phyloP scores from a whole-genome alignment of 2,797 vertebrate genomes.

The Distichodus sexfasciatus region DNA sequence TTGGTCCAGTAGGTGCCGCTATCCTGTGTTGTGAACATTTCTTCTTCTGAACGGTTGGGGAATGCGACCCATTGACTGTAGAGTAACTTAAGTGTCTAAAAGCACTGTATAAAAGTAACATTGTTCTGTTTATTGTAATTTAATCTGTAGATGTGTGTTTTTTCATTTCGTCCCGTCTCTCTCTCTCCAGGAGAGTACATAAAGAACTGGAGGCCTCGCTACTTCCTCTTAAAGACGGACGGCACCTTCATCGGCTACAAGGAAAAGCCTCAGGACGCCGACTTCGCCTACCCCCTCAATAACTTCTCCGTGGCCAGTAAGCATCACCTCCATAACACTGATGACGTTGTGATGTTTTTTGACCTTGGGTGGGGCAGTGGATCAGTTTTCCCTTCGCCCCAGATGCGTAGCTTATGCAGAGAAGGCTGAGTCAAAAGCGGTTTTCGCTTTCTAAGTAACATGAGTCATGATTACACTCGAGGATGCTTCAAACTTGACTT shows the following conservation, averaged over 20 bases:
- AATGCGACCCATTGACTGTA: no score
- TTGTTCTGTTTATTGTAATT: background rate
- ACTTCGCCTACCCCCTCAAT: conserved; percentile 97
- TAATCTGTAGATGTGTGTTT: background rate
- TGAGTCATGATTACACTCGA: background rate
- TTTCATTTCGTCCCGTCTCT: conserved; percentile 1
- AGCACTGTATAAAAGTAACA: no score
- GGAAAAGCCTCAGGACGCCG: conserved; percentile 98
- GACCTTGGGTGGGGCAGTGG: no score
- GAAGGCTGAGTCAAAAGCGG: background rate
- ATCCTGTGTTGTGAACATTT: no score
- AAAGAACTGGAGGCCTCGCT: conserved; percentile 97
- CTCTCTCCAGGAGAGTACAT: conserved; percentile 89
- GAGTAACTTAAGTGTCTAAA: no score
- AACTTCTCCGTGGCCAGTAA: conserved; percentile 98
- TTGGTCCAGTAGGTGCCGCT: no score
- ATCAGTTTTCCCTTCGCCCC: background rate
- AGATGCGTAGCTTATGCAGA: background rate
- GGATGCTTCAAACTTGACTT: background rate
- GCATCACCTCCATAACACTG: conserved; percentile 55
- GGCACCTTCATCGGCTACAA: conserved; percentile 98
- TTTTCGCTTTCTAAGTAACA: background rate
- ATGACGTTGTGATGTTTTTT: no score
- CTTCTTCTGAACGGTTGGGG: no score
- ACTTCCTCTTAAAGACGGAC: conserved; percentile 95